Conservation (phyloP, 2,797 vertebrate species). For the Betta splendens region DNA sequence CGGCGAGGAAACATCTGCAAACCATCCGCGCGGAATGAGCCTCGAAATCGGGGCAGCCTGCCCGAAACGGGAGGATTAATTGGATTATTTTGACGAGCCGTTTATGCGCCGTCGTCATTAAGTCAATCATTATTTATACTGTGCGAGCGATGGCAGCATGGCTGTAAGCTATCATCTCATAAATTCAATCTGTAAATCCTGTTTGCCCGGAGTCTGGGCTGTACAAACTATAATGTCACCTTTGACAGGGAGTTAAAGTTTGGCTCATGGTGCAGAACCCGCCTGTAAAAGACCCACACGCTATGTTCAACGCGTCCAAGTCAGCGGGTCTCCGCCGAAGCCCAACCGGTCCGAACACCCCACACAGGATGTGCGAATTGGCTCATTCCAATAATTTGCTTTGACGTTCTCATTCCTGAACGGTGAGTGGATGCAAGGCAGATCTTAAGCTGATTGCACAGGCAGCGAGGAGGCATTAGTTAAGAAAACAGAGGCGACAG, state of each 20-base stretch:
- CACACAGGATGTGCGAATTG: slow-evolving; percentile 61
- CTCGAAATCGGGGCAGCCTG: slow-evolving; percentile 30
- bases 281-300: background rate
- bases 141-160: slow-evolving; percentile 43
- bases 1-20: slow-evolving; percentile 71
- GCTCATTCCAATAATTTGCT: slow-evolving; percentile 71
- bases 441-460: slow-evolving; percentile 75
- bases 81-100: slow-evolving; percentile 52
- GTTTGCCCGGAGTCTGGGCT: slow-evolving; percentile 10
- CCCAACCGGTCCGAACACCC: slow-evolving; percentile 43
- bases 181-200: slow-evolving; percentile 21
- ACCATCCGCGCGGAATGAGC: slow-evolving; percentile 58
- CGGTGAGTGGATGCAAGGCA: slow-evolving; percentile 56
- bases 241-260: slow-evolving; percentile 11
- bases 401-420: slow-evolving; percentile 75
- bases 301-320: background rate
- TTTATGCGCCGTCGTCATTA: slow-evolving; percentile 46
- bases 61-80: slow-evolving; percentile 52
- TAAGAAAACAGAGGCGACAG: slow-evolving; percentile 77
- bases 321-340: background rate
- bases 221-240: slow-evolving; percentile 16
- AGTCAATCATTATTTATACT: slow-evolving; percentile 38
- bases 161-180: slow-evolving; percentile 25
- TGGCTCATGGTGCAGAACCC: slow-evolving; percentile 3
- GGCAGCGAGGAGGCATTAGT: slow-evolving; percentile 75